Conservation (phyloP, 2,888 invertebrate species). For the Caradrina clavipalpis region DNA sequence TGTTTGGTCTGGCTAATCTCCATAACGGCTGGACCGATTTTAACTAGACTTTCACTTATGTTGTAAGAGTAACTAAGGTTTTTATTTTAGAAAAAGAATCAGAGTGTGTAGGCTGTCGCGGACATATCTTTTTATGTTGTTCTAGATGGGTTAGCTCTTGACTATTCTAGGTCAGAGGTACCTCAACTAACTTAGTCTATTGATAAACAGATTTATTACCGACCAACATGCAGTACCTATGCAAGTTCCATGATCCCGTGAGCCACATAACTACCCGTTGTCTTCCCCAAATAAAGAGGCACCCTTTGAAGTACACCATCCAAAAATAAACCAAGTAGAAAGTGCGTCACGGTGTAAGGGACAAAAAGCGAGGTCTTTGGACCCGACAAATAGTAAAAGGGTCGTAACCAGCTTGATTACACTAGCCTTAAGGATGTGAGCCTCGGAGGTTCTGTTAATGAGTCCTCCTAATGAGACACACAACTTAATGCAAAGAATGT, state of each 20-base stretch:
- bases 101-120: too few species aligned
- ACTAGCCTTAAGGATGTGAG: slow-evolving; percentile 38
- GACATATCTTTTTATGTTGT: too few species aligned
- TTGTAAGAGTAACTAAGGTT: too few species aligned
- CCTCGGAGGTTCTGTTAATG: slow-evolving; percentile 43
- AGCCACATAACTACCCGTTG: too few species aligned
- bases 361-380: slow-evolving; percentile 36
- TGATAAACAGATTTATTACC: not conserved
- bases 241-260: not conserved
- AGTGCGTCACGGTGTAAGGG: slow-evolving; percentile 30
- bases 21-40: too few species aligned
- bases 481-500: slow-evolving; percentile 36
- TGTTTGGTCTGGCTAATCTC: too few species aligned
- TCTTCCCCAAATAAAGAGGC: not conserved
- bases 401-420: slow-evolving; percentile 44
- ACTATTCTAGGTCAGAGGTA: too few species aligned
- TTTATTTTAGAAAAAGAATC: too few species aligned
- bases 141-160: too few species aligned
- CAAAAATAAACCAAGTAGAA: slow-evolving; percentile 38
- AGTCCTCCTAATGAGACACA: slow-evolving; percentile 45
- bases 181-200: too few species aligned
- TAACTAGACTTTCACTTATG: too few species aligned
- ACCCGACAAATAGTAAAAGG: slow-evolving; percentile 39
- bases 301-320: slow-evolving; percentile 18
- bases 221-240: not conserved